Percentiles rank a stretch among this genome's conserved stretches.
Evolutionary conservation across 2,797 vertebrate species (phyloP).

Genomic region (Emys orbicularis): DNA sequence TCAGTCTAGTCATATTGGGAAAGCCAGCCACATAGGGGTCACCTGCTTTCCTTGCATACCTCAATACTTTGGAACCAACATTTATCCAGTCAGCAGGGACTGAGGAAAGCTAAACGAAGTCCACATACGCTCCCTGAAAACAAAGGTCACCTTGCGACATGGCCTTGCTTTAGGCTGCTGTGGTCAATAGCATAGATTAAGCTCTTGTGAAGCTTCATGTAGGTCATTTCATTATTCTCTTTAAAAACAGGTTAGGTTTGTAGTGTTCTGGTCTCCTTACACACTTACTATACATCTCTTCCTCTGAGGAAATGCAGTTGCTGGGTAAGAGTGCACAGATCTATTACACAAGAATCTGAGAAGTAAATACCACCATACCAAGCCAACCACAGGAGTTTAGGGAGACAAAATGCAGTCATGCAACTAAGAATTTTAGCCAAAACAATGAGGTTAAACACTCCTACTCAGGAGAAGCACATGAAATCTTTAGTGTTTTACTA

Average conservation of each 20-base stretch:
- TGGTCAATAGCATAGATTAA: not conserved
- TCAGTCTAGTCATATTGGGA: not conserved
- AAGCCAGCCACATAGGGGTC: not conserved
- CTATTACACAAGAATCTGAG: not conserved
- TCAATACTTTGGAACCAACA: not conserved
- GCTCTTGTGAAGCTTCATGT: not conserved
- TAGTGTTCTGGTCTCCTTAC: not conserved
- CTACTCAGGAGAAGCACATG: not conserved
- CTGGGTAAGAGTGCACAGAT: not conserved
- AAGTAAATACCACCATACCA: not conserved
- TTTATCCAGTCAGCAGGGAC: not conserved
- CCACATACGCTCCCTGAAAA: not conserved
- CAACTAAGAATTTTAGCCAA: not conserved
- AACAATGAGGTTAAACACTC: not conserved
- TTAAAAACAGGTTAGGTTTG: not conserved
- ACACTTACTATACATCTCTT: not conserved
- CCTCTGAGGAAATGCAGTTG: not conserved
- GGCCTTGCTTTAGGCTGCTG: not conserved
- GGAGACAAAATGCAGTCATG: not conserved
- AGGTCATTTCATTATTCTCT: not conserved
- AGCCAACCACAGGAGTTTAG: not conserved
- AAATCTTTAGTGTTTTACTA: not conserved
- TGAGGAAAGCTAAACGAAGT: slow-evolving; percentile 69
- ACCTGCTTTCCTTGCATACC: not conserved
- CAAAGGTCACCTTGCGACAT: not conserved